phyloP scores from a whole-genome alignment of 2,797 vertebrate genomes.

The Spea hammondii region DNA sequence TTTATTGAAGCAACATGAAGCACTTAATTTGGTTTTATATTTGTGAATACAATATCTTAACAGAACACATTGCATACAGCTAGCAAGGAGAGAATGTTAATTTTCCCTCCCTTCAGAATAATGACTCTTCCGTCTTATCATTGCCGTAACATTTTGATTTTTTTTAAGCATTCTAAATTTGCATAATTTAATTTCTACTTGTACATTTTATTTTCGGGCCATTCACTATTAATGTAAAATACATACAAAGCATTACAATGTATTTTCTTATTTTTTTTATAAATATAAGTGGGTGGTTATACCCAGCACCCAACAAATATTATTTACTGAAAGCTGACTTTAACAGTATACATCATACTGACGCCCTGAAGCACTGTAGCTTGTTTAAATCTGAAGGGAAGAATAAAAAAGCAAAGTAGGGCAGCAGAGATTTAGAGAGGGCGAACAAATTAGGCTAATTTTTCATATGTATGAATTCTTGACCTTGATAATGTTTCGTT shows the following conservation, averaged over 20 bases:
- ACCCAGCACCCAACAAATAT: neutral
- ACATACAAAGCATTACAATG: neutral
- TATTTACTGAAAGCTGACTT: slow-evolving; percentile 29
- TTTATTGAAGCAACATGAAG: neutral
- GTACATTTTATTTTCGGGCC: neutral
- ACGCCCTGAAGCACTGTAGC: slow-evolving; percentile 45
- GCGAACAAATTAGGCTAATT: slow-evolving; percentile 47
- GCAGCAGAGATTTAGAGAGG: slow-evolving; percentile 47
- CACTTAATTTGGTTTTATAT: slow-evolving; percentile 4
- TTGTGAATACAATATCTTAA: slow-evolving; percentile 3
- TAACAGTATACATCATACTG: slow-evolving; percentile 23
- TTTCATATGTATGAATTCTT: slow-evolving; percentile 2
- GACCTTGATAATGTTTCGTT: slow-evolving; percentile 38
- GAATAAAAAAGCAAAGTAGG: slow-evolving; percentile 43
- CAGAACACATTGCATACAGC: neutral
- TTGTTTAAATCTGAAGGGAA: slow-evolving; percentile 42
- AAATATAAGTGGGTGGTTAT: slow-evolving; percentile 21
- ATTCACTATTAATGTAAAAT: neutral
- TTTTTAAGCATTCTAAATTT: neutral
- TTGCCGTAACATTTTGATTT: neutral
- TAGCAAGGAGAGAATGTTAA: neutral
- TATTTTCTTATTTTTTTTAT: neutral
- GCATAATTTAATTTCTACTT: neutral
- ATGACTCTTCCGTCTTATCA: neutral
- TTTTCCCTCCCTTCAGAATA: neutral